Evolutionary conservation across 2,113 vertebrate species (phyloP).

Genomic region (Vidua chalybeata): DNA sequence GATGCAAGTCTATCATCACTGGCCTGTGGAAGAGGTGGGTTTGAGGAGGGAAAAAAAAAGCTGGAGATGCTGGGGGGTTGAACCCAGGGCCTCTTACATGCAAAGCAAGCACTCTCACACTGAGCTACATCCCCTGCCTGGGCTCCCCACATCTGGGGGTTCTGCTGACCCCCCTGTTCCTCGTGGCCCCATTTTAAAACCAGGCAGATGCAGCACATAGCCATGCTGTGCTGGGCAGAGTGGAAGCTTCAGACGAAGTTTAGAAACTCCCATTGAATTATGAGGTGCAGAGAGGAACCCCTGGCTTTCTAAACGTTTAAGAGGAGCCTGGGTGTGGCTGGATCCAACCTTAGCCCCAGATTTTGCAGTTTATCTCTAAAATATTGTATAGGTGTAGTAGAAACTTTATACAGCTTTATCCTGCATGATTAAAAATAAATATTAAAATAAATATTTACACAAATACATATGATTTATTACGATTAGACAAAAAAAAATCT

Average conservation of each 20-base stretch:
- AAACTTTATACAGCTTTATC: not conserved
- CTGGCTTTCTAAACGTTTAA: not conserved
- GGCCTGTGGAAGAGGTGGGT: not conserved
- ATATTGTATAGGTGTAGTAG: not conserved
- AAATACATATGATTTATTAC: not conserved
- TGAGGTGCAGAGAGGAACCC: not conserved
- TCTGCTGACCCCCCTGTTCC: not conserved
- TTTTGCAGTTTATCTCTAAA: not conserved
- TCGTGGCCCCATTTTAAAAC: not conserved
- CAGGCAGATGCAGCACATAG: too few species aligned
- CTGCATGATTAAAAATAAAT: not conserved
- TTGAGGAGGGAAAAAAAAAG: not conserved
- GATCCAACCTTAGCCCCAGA: not conserved
- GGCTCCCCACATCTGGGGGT: accelerated
- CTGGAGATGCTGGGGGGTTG: not conserved
- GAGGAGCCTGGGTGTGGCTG: not conserved
- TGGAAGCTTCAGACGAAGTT: not conserved
- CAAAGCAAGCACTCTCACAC: not conserved
- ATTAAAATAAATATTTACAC: not conserved
- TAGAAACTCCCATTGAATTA: not conserved
- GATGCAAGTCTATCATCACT: not conserved
- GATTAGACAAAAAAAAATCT: not conserved
- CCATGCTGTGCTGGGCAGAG: too few species aligned
- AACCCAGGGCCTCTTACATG: not conserved
- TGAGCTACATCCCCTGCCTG: not conserved